Evolutionary conservation across 2,797 vertebrate genomes (phyloP), one percentile per base, ranked within the genome.

Genomic region (Malurus leucopterus): DNA sequence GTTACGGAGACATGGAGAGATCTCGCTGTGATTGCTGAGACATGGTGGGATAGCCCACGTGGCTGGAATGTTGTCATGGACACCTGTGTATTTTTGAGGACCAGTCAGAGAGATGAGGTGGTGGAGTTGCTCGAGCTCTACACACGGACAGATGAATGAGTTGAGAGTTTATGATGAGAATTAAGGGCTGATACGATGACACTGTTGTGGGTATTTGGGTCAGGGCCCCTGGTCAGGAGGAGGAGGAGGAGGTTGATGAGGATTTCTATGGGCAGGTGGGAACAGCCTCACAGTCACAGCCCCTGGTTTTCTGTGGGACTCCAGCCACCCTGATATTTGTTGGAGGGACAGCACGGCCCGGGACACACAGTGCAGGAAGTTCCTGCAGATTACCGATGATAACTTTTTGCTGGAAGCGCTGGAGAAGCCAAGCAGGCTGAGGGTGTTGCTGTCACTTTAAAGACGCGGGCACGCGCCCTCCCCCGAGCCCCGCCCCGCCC

Each of bases 321-420:
- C 19, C 51, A 19, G 2, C 4, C 18, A 16, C 51, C 3, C n/a
- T 6, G 65, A 1, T 7, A 1, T 4, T 23, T 43, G 27, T 11
- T 12, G 38, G 29, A 44, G 23, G 24, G 8, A 1, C 44, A 7
- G 27, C 53, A 11, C 4, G 15, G 53, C 44, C 57, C 27, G 27
- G 50, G 36, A 10, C 65, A 38, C 20, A 0, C 0, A 3, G 16
- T 5, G 2, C 43, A 0, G 44, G 20, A 6, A 3, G 14, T 2
- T 57, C 38, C 58, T 10, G 44, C n/a, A 2, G 36, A 1, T 17
- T 2, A 0, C 9, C 3, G 32, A 30, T 2, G 20, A 2, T 2
- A 40, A 9, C 29, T 18, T 9, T 4, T 11, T 1, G 4, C 1
- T 2, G 51, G 19, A 6, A 27, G 13, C 3, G n/a, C 36, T 1